Conservation (phyloP, 30 jellyfish, hydroid and myxozoan genomes). For the Nemopilema nomurai region DNA sequence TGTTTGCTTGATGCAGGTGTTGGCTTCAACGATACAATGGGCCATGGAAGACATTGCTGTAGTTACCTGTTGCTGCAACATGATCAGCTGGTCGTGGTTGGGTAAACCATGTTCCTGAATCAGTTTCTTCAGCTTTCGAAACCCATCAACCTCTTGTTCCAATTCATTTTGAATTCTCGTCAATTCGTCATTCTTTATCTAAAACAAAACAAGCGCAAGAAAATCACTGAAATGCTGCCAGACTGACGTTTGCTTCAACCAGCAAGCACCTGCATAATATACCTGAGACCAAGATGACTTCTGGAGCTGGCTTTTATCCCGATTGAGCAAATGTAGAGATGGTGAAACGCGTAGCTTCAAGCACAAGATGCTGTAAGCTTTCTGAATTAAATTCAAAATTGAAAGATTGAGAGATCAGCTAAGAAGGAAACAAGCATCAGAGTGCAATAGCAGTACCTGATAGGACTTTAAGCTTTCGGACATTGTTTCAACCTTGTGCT, state of each 20-base stretch:
- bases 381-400: not conserved
- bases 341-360: no score
- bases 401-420: not conserved
- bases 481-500: constrained; percentile 86
- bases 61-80: constrained; percentile 91
- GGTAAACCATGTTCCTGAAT: constrained; percentile 98
- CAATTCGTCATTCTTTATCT: constrained; percentile 91
- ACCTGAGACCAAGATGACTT: no score
- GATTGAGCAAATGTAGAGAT: no score
- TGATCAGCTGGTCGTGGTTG: constrained; percentile 90
- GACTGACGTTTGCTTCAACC: no score
- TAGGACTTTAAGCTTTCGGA: constrained; percentile 83
- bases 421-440: not conserved
- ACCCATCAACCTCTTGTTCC: constrained; percentile 95
- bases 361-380: no score
- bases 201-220: no score
- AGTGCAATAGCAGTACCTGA: constrained; percentile 59
- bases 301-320: no score
- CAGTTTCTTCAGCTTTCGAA: constrained; percentile 80
- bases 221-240: no score
- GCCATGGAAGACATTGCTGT: not conserved
- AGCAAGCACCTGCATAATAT: no score
- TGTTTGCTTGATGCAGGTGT: no score
- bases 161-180: constrained; percentile 88
- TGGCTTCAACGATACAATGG: no score